Percentiles rank a stretch among this genome's conserved stretches.
Conservation (phyloP, 1,140 invertebrate genomes). For the Trachymyrmex septentrionalis region DNA sequence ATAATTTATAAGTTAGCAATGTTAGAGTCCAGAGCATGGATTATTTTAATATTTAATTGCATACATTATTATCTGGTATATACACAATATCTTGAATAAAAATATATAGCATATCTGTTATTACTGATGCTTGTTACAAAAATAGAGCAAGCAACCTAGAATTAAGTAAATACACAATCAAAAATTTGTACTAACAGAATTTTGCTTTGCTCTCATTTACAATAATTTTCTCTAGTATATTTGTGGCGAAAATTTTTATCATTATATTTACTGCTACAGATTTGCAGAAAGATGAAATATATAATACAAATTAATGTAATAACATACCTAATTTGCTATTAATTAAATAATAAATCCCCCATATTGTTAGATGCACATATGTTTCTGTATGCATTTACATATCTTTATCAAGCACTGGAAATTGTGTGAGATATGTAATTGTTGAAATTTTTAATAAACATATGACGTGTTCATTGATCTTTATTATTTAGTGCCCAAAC, state of each 20-base stretch:
- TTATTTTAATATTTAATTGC: slow-evolving; percentile 35
- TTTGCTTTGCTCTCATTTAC: background rate
- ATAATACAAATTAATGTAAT: background rate
- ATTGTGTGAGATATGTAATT: slow-evolving; percentile 57
- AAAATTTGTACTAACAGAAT: slow-evolving; percentile 14
- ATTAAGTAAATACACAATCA: background rate
- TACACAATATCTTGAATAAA: background rate
- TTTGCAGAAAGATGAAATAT: slow-evolving; percentile 3
- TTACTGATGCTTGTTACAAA: slow-evolving; percentile 15
- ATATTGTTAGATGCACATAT: slow-evolving; percentile 1
- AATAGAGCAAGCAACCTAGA: background rate
- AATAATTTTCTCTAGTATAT: background rate
- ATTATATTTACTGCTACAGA: background rate
- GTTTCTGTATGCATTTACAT: slow-evolving; percentile 16
- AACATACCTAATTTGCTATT: background rate
- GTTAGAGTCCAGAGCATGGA: background rate
- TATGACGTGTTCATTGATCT: slow-evolving; percentile 55
- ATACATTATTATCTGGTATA: background rate
- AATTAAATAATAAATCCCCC: slow-evolving; percentile 16
- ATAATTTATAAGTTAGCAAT: no score
- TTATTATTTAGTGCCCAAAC: slow-evolving; percentile 57
- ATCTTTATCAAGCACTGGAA: slow-evolving; percentile 8
- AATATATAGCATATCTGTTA: background rate
- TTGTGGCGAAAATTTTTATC: background rate
- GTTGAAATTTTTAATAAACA: slow-evolving; percentile 70